phyloP scores from a whole-genome alignment of 2,797 vertebrate genomes.

The Eulemur rubriventer region DNA sequence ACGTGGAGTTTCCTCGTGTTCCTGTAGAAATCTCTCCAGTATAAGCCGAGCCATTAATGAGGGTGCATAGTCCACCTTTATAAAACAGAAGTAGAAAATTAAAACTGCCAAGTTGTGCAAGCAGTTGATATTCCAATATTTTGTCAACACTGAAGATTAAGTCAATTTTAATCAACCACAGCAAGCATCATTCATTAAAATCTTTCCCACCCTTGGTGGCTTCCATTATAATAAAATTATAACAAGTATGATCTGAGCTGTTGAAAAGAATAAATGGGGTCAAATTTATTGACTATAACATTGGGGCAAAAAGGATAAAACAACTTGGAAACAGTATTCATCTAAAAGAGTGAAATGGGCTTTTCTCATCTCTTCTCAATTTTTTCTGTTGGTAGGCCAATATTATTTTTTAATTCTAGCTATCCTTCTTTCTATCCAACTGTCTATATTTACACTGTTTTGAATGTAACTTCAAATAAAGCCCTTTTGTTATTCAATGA shows the following conservation, averaged over 20 bases:
- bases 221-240: constrained; percentile 67
- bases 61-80: constrained; percentile 95
- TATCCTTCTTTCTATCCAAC: neutral
- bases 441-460: neutral
- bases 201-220: constrained; percentile 53
- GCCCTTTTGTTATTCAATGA: neutral
- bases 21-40: constrained; percentile 94
- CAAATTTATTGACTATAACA: constrained; percentile 44
- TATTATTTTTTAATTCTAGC: constrained; percentile 16
- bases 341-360: neutral
- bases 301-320: constrained; percentile 43
- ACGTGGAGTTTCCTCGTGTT: constrained; percentile 89
- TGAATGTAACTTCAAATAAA: constrained; percentile 40
- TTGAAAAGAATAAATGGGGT: constrained; percentile 39
- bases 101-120: constrained; percentile 70
- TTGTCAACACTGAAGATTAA: constrained; percentile 71
- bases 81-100: constrained; percentile 76
- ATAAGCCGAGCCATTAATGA: constrained; percentile 96
- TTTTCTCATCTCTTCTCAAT: neutral
- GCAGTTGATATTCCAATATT: constrained; percentile 48
- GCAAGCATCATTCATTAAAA: constrained; percentile 71
- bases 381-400: neutral
- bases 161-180: constrained; percentile 69
- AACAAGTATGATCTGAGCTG: constrained; percentile 57
- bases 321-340: neutral